Base-by-base conservation (phyloP, 2,113 vertebrate genomes). In the Chrysemys picta region DNA sequence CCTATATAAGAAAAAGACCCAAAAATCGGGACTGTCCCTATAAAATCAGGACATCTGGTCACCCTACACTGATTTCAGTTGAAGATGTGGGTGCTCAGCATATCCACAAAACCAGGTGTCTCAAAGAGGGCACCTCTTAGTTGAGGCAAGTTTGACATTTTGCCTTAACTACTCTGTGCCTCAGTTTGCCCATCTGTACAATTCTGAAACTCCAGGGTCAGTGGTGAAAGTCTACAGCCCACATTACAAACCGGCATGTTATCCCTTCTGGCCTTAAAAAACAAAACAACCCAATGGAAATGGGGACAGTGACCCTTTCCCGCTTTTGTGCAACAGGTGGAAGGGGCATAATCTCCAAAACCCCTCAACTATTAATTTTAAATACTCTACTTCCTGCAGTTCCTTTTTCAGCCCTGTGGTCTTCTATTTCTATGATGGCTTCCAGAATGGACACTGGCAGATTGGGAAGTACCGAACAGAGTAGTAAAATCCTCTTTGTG, bases 321-420 rank as follows among this genome's bases (percentile, higher is more conserved):
- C n/a, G 22, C 19, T 19, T 72, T 69, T 78, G 24, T 27, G 42
- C 42, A 25, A 45, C 35, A 45, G 10, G 24, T 78, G 24, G 24
- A 47, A 14, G 27, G 75, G 10, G 24, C 21, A 42, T n/a, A 31
- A 80, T 31, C 57, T 80, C 53, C 52, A 22, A n/a, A 56, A 56
- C 24, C 42, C 24, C 65, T 84, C 56, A 52, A 54, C 29, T 52
- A 83, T 83, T 42, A 80, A 80, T 91, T 80, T 54, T 35, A 79
- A n/a, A 89, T 31, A n/a, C 53, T 5, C 22, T n/a, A 10, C 65
- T 75, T 57, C 49, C 75, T 80, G 45, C 53, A 29, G 4, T 42
- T 76, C 76, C 0, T 0, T 25, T 69, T 19, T 0, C 38, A 42
- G 27, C 0, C 1, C 52, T 52, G 24, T 83, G 42, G 10, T 13